Evolutionary conservation across 1,140 invertebrate genomes (phyloP).

Genomic region (Macrosteles quadrilineatus): DNA sequence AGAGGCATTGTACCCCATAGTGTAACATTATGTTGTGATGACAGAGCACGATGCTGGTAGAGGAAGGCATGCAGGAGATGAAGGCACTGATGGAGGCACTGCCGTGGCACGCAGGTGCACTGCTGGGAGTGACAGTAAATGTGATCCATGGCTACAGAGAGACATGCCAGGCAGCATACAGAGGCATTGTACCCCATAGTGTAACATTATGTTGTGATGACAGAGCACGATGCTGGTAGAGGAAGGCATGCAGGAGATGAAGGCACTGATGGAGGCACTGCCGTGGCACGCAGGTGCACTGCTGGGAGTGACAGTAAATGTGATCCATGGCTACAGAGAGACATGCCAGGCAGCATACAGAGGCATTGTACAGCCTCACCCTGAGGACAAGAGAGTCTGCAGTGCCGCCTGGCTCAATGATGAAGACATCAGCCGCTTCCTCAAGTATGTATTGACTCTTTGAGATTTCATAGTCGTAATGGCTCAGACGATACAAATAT

Average conservation of each 20-base stretch:
- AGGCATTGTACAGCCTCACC: constrained; percentile 76
- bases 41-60: constrained; percentile 72
- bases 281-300: constrained; percentile 71
- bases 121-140: constrained; percentile 68
- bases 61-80: constrained; percentile 68
- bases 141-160: constrained; percentile 73
- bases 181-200: constrained; percentile 73
- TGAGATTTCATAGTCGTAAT: too few species aligned
- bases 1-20: constrained; percentile 74
- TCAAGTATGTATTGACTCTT: constrained; percentile 67
- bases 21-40: constrained; percentile 47
- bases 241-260: constrained; percentile 67
- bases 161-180: constrained; percentile 73
- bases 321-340: constrained; percentile 72
- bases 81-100: constrained; percentile 68
- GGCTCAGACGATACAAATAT: too few species aligned
- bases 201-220: too few species aligned
- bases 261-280: constrained; percentile 67
- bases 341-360: constrained; percentile 74
- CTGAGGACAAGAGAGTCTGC: constrained; percentile 76
- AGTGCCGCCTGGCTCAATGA: constrained; percentile 92
- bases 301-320: constrained; percentile 66
- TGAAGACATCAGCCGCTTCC: constrained; percentile 89
- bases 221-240: constrained; percentile 74
- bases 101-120: constrained; percentile 69